A percentile compares a stretch with the other conserved stretches of the same genome.
These are phyloP conservation scores for Poecilia wingei DNA, from an alignment of 2,797 vertebrate species.

Conservation along the genomic window DNA sequence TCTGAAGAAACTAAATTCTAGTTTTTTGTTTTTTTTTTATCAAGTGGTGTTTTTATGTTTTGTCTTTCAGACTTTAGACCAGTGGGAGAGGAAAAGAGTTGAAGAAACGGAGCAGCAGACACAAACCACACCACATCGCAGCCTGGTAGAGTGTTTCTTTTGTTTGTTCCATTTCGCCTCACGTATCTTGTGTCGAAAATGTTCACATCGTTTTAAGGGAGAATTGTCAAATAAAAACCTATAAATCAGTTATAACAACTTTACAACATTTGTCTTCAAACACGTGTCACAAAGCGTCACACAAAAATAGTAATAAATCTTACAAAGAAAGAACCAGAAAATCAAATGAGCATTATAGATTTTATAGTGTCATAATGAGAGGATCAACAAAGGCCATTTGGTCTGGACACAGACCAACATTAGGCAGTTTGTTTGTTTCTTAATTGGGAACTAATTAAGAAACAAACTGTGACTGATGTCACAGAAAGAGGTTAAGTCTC, in stretches of 20 bases:
- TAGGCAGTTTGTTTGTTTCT: no score
- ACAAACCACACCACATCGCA: slow-evolving; percentile 70
- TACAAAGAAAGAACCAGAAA: no score
- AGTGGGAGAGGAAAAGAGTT: slow-evolving; percentile 57
- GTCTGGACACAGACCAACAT: no score
- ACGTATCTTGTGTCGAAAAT: background rate
- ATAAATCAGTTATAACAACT: background rate
- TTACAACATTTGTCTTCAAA: background rate
- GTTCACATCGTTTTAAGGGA: background rate
- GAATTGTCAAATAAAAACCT: background rate
- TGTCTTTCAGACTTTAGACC: slow-evolving; percentile 65
- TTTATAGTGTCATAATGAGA: no score
- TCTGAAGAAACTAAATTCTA: background rate
- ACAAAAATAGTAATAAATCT: no score
- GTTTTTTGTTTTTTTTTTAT: no score
- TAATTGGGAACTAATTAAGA: no score
- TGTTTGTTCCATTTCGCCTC: background rate
- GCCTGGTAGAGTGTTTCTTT: slow-evolving; percentile 64
- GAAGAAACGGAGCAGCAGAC: slow-evolving; percentile 68
- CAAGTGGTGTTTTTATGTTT: background rate
- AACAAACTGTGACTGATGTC: no score
- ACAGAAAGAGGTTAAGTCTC: no score
- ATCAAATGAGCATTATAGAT: no score
- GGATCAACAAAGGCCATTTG: no score
- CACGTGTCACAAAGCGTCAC: background rate